Evolutionary conservation across 2,888 invertebrate species (phyloP).

Genomic region (Drosophila siamana): DNA sequence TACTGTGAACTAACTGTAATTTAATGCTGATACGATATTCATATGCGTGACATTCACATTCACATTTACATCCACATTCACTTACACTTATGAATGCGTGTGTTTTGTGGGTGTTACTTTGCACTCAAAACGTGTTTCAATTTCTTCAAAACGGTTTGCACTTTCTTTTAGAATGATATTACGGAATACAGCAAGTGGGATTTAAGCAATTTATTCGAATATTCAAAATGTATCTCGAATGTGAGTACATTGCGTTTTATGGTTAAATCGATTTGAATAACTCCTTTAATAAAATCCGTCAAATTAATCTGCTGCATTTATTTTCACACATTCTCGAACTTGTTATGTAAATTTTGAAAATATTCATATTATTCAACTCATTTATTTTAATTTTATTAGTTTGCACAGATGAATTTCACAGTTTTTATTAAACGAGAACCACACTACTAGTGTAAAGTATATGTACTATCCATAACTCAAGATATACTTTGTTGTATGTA

Average conservation of each 20-base stretch:
- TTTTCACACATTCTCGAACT: not conserved
- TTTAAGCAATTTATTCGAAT: constrained; percentile 75
- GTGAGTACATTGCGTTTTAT: constrained; percentile 6
- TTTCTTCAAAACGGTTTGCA: constrained; percentile 70
- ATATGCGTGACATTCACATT: constrained; percentile 62
- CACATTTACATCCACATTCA: constrained; percentile 34
- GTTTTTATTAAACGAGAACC: constrained; percentile 63
- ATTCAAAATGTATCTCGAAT: constrained; percentile 12
- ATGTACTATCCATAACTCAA: constrained; percentile 3
- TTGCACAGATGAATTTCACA: constrained; percentile 50
- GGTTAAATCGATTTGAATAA: constrained; percentile 19
- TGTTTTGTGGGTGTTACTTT: constrained; percentile 37
- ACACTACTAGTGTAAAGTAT: constrained; percentile 61
- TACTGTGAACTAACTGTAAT: constrained; percentile 23
- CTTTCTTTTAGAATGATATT: constrained; percentile 40
- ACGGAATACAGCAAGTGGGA: constrained; percentile 81
- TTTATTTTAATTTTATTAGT: not conserved
- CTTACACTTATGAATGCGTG: constrained; percentile 8
- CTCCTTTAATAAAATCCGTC: constrained; percentile 40
- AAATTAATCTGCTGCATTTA: constrained; percentile 46
- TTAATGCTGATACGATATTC: constrained; percentile 82
- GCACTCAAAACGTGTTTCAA: constrained; percentile 86
- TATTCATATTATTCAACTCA: not conserved
- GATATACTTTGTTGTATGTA: constrained; percentile 3
- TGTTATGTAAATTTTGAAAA: not conserved